Base-by-base conservation (phyloP, 2,113 vertebrate species). In the Shinisaurus crocodilurus region DNA sequence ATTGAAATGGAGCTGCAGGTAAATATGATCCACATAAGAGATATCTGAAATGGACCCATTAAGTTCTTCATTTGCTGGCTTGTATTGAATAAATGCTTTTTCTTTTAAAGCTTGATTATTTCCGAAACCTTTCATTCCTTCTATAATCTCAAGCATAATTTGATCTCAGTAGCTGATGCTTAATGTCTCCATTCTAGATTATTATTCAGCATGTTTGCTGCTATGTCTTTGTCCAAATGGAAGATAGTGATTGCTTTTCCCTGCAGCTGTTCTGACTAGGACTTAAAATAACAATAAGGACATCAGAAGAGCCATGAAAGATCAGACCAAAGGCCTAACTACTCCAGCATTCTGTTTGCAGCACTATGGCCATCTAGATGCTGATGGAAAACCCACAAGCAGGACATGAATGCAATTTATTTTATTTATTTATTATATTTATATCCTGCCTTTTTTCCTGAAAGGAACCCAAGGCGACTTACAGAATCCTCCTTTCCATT, bases 241-340 rank as follows among this genome's bases (percentile, higher is more conserved):
- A 95, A 93, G 93, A 96, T 92, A 69, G 63, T 92, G 91, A 92
- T 94, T 69, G 5, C 60, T 88, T 89, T 90, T 92, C 90, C 92
- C 89, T 87, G 84, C 91, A 96, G 94, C 95, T 95, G 92, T 92
- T 90, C 94, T 95, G 94, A 95, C 91, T 95, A 96, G 92, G 88
- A 72, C 92, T 96, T 95, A 92, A 95, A 96, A 96, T 92, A 96
- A 96, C 89, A 95, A 92, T 89, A 92, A 92, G 91, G 74, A 88
- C 93, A 7, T 92, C 0, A 0, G 92, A 88, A 92, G 90, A 94
- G 92, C 60, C 60, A 63, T 4, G 60, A 63, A 23, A 18, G 60
- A 63, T 63, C 60, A 60, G 57, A 12, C 10, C 57, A 63, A 54
- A 54, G 50, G 50, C 5, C 50, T 54, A 10, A 9, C 10, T 10